Conservation (phyloP, 1,140 invertebrate genomes). For the Aphelenchoides besseyi region DNA sequence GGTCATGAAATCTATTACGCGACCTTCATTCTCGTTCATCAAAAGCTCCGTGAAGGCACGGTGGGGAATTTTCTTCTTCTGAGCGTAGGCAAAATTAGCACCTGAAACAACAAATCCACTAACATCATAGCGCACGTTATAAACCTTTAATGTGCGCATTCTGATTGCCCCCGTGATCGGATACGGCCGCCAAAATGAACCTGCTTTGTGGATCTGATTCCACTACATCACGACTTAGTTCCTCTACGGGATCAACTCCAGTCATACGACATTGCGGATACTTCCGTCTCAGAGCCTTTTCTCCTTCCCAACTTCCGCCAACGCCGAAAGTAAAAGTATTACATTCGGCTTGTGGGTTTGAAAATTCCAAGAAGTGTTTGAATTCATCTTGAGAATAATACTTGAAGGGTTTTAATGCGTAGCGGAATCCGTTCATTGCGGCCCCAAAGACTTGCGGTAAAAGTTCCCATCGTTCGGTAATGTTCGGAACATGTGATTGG, state of each 20-base stretch:
- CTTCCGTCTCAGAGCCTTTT: background rate
- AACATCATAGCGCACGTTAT: background rate
- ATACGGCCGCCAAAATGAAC: background rate
- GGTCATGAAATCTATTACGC: background rate
- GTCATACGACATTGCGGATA: background rate
- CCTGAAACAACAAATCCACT: background rate
- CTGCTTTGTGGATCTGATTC: background rate
- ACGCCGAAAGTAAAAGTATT: background rate
- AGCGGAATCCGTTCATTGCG: background rate
- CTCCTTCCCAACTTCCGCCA: constrained; percentile 1
- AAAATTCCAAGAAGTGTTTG: constrained; percentile 16
- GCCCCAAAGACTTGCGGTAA: background rate
- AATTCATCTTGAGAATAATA: constrained; percentile 7
- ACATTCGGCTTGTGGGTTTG: background rate
- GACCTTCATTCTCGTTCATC: background rate
- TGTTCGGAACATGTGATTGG: background rate
- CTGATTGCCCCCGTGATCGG: background rate
- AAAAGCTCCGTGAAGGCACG: background rate
- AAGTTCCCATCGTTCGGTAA: background rate
- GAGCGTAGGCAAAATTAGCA: background rate
- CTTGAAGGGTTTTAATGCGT: background rate
- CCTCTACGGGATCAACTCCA: background rate
- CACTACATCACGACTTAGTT: background rate
- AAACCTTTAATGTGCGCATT: background rate
- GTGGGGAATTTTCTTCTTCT: constrained; percentile 7